Base-by-base conservation (phyloP, 92 coral and sea anemone species). In the Galaxea fascicularis region DNA sequence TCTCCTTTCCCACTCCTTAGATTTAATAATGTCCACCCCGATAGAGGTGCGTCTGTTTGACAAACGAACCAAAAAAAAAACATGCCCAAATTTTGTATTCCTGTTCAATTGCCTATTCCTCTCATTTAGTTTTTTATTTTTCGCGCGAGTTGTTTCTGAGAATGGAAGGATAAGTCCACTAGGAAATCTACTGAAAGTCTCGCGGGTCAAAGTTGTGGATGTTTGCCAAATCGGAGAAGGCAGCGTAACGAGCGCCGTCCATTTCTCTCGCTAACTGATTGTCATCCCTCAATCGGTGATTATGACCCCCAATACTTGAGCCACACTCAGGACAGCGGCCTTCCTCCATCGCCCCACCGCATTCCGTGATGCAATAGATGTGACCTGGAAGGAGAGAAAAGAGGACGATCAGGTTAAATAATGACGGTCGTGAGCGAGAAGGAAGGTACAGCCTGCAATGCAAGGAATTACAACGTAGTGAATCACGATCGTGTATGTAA, bases 261-360 rank as follows among this genome's bases (percentile, higher is more conserved):
- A 95, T 95, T 47, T 95, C 97, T 46, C 90, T 0, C 13, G 98
- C 98, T 18, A 95, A 74, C 25, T 22, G 59, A 77, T 95, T 95
- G 72, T 91, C 98, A 25, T 62, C 30, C 41, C 71, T 65, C 29
- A 94, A 80, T 35, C 52, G 91, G 71, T 95, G 98, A 49, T 82
- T 67, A 1, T n/a, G 83, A 0, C 98, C 98, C 2, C 98, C 98
- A 18, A 93, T 93, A 39, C 35, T 8, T 59, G 92, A 87, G 51
- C 90, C 90, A 72, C 98, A 95, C 35, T 95, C 98, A 0, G 98
- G 98, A 65, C 98, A 95, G 28, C 69, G 77, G 31, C 79, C 79
- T 65, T 95, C 98, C 78, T 84, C 86, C 85, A 83, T 95, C 12
- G 98, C 98, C 7, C 98, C 98, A 35, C 98, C 98, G 54, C 98